Evolutionary conservation across 2,797 vertebrate species (phyloP).

Genomic region (Microtus agrestis): DNA sequence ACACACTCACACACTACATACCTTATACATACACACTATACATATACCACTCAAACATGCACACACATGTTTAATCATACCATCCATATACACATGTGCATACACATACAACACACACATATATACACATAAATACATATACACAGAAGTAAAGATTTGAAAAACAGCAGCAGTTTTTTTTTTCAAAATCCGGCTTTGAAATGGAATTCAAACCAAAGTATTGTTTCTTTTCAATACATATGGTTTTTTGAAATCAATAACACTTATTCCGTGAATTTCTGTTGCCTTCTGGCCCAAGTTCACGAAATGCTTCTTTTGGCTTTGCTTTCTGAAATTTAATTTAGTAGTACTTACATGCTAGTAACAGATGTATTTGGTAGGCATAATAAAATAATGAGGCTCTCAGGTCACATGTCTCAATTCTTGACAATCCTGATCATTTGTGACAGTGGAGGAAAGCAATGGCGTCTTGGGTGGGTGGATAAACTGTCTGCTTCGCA

Average conservation of each 20-base stretch:
- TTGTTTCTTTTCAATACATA: slow-evolving; percentile 11
- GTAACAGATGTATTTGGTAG: neutral
- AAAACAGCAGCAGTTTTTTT: slow-evolving; percentile 31
- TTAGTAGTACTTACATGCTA: slow-evolving; percentile 1
- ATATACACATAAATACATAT: neutral
- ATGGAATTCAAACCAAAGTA: slow-evolving; percentile 30
- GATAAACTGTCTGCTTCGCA: neutral
- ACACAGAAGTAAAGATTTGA: neutral
- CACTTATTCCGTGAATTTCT: slow-evolving; percentile 10
- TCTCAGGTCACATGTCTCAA: slow-evolving; percentile 9
- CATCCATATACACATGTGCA: neutral
- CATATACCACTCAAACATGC: too few species aligned
- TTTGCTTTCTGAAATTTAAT: slow-evolving; percentile 46
- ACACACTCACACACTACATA: too few species aligned
- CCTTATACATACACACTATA: too few species aligned
- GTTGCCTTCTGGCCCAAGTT: neutral
- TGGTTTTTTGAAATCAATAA: slow-evolving; percentile 51
- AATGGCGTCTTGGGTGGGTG: neutral
- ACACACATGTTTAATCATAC: neutral
- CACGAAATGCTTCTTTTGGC: neutral
- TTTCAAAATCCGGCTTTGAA: slow-evolving; percentile 26
- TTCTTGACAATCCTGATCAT: slow-evolving; percentile 43
- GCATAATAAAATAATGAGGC: neutral
- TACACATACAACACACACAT: neutral
- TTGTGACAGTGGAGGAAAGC: neutral